Base-by-base conservation (phyloP, 2,888 invertebrate species). In the Automeris io region DNA sequence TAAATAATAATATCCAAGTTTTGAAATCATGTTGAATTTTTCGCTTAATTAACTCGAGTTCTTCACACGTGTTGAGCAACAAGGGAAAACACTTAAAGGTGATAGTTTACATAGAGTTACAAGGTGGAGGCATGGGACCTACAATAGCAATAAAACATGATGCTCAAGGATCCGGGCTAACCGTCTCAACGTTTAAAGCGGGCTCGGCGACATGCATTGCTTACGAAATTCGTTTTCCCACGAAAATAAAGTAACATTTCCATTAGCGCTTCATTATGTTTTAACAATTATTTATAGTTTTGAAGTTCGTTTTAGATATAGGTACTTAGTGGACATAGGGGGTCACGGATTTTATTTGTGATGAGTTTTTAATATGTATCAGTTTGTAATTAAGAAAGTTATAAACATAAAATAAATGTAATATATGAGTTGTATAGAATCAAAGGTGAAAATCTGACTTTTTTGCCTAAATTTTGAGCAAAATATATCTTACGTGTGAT, bases 151-250 rank as follows among this genome's bases (percentile, higher is more conserved):
- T 54, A 53, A 47, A 55, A 64, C 65, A 54, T 64, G 54, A 60
- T 32, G 32, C 29, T 66, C 58, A 54, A 73, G 82, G 82, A 83
- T 83, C 78, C 83, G 83, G 83, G 83, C 70, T 71, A 83, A 83
- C 83, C 75, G 83, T 54, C 64, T 42, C 26, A 16, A 21, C 39
- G 34, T 18, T 26, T 42, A 32, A 18, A 32, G 32, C 31, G 32
- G 37, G 24, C 22, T 9, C 11, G 7, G 12, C 22, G 22, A 31
- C 26, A 11, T 9, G n/a, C 18, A 7, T 23, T 32, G 32, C 8
- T 18, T 23, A 32, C 11, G 22, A 33, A 39, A 25, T 32, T 16
- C 11, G 8, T 31, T 23, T 23, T 37, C 18, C 37, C 23, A n/a
- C 21, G 29, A 26, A 18, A 22, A 9, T 11, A 23, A 13, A 11